Base-by-base conservation (phyloP, 92 coral and sea anemone species). In the Epizoanthus rinbou region DNA sequence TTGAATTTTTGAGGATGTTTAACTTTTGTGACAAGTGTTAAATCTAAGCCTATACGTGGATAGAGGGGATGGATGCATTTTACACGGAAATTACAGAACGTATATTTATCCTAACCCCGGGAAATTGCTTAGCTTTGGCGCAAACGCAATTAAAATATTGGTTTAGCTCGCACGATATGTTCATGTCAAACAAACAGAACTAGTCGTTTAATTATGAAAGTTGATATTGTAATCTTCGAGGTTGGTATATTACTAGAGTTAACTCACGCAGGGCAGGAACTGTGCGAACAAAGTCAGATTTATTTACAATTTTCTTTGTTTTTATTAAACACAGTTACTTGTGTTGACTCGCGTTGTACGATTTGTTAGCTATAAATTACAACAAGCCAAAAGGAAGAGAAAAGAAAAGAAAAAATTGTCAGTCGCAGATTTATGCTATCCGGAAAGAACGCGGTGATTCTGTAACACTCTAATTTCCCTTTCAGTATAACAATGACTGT, bases 1-100 rank as follows among this genome's bases (percentile, higher is more conserved):
- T 78, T 78, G 66, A 62, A 52, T 57, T 43, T 62, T 39, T 78
- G 62, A 78, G 82, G 82, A 78, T 78, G 70, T 78, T 78, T 78
- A 62, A 78, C 57, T 60, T 78, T 37, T 14, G 33, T 78, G 37
- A 76, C 54, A 78, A 62, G 82, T 15, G 82, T 62, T 22, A 41
- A 60, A 59, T 62, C 43, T 65, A 78, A 78, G 41, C 56, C 41
- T 78, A 69, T 78, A 17, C 58, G 52, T 75, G 81, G 33, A 35
- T 18, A 75, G 31, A 15, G 71, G 35, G 70, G 11, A 57, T 21
- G 24, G 37, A 59, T 78, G 69, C 62, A 14, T 59, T 19, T 78
- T 78, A 19, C 23, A 76, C 68, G 82, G 82, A 76, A 76, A 76
- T 76, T 60, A 76, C 39, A 8, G 70, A 21, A 76, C 37, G 39